Base-by-base conservation (phyloP, 92 coral and sea anemone species). In the Paragorgia papillata region DNA sequence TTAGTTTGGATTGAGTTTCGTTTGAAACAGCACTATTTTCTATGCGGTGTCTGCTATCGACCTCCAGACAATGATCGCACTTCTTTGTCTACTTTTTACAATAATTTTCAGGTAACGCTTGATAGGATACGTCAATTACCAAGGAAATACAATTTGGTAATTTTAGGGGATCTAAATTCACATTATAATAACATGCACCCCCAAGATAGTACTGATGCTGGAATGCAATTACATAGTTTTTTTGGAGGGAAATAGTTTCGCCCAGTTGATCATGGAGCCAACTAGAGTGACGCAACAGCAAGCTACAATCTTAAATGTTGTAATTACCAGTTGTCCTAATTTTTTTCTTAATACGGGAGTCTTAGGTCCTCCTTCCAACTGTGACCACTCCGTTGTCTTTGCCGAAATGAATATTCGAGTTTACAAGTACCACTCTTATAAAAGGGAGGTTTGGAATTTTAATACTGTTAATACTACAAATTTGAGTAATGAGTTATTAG, bases 351-450 rank as follows among this genome's bases (percentile, higher is more conserved):
- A 76, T 67, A 56, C 76, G 43, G 83, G 79, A 41, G 69, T 83
- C 32, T 54, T 67, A 10, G 69, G 83, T 69, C 88, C 79, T 18
- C 84, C 88, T 15, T 66, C 83, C 25, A 77, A 83, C 70, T 83
- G 88, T 68, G 87, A 83, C 70, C 86, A 60, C 48, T 71, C 78
- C 51, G 33, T 53, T 37, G 37, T 74, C 58, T 57, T 53, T 30
- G 76, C 69, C 37, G 55, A 73, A 33, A 44, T 75, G 66, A 82
- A 22, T 48, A 82, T 79, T 57, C 25, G 57, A 18, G 20, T 37
- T 43, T 49, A 56, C 2, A 69, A 54, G 40, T 70, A 41, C 66
- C 57, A 69, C 35, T 81, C 79, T 66, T 81, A 57, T 41, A 68
- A 71, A 57, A 78, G 85, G 60, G 66, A 53, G 46, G 46, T 81